Evolutionary conservation across 2,113 vertebrate genomes (phyloP).

Genomic region (Asarcornis scutulata): DNA sequence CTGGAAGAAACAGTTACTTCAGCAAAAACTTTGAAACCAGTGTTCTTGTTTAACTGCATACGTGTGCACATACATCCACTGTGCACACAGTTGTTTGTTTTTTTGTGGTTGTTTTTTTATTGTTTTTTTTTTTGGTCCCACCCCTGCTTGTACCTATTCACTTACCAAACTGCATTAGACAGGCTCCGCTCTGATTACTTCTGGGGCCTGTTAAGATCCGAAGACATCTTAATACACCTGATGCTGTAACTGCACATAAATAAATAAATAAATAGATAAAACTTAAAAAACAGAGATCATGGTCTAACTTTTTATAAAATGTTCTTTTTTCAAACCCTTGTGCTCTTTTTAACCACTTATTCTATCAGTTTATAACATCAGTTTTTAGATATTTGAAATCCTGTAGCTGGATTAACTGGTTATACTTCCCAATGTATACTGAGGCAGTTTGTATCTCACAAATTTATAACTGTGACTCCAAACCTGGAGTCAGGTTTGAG

Average conservation of each 20-base stretch:
- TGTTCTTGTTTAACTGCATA: not conserved
- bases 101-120: no score
- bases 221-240: not conserved
- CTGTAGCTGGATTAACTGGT: not conserved
- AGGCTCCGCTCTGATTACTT: not conserved
- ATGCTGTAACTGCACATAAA: not conserved
- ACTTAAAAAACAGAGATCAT: not conserved
- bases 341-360: not conserved
- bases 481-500: not conserved
- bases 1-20: not conserved
- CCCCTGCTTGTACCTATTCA: fast-evolving
- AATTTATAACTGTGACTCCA: not conserved
- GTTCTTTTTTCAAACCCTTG: not conserved
- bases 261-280: not conserved
- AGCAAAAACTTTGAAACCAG: not conserved
- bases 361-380: not conserved
- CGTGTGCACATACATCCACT: not conserved
- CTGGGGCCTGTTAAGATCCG: not conserved
- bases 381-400: not conserved
- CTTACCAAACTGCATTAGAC: not conserved
- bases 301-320: not conserved
- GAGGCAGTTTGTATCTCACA: not conserved
- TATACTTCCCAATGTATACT: not conserved
- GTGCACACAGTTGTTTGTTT: not conserved
- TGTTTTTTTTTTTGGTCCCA: not conserved